Evolutionary conservation across 2,113 vertebrate genomes (phyloP).

Genomic region (Marmota monax): DNA sequence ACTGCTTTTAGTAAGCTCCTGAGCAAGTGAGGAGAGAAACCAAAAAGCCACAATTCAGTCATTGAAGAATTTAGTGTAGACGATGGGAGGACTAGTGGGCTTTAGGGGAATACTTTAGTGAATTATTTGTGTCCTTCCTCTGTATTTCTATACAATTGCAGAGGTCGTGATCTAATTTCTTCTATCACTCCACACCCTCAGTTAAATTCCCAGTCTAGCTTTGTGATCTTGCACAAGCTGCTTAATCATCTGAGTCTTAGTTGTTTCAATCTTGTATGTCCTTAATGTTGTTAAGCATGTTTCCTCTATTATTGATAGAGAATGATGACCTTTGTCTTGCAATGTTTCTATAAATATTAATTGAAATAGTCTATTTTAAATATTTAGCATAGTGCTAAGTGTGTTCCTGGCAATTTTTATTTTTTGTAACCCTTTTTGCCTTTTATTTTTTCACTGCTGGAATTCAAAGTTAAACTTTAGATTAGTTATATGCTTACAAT

Average conservation of each 20-base stretch:
- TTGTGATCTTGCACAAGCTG: background rate
- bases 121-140: background rate
- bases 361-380: background rate
- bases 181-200: background rate
- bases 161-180: no score
- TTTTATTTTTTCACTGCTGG: no score
- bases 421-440: no score
- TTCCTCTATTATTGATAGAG: no score
- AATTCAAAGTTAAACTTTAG: no score
- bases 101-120: background rate
- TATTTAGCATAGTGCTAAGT: no score
- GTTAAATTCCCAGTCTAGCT: background rate
- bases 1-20: no score
- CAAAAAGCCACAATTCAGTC: background rate
- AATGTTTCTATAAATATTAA: background rate
- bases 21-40: background rate
- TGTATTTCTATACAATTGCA: background rate
- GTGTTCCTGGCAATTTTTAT: no score
- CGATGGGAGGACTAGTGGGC: background rate
- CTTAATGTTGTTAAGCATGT: no score
- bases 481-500: no score
- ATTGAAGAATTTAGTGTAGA: background rate
- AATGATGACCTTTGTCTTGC: background rate
- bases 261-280: no score
- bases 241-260: background rate